phyloP scores from a whole-genome alignment of 2,797 vertebrate species.

The Chromobotia macracanthus region DNA sequence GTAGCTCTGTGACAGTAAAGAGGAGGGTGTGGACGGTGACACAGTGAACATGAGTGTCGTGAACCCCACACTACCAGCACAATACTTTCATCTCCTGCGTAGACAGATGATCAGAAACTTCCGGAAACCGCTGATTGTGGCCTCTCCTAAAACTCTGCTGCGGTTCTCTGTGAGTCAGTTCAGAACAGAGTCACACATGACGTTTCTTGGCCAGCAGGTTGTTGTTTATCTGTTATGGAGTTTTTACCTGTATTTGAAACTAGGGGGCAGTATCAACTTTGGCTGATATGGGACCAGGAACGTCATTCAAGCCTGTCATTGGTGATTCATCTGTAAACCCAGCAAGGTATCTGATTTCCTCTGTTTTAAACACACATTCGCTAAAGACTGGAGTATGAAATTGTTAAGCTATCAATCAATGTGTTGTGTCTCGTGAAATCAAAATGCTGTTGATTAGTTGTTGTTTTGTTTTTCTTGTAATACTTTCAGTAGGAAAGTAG shows the following conservation, averaged over 20 bases:
- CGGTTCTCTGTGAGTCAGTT: conserved; percentile 85
- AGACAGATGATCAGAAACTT: conserved; percentile 94
- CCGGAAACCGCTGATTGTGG: conserved; percentile 94
- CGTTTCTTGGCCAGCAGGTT: neutral
- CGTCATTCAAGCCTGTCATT: conserved; percentile 86
- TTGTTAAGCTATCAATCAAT: no score
- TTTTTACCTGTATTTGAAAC: conserved; percentile 20
- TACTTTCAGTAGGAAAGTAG: no score
- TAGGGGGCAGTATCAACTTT: conserved; percentile 93
- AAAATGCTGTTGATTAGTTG: no score
- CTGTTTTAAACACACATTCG: neutral
- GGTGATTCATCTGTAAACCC: conserved; percentile 84
- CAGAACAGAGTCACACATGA: neutral
- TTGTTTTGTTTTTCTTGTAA: no score
- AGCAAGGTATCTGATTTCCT: conserved; percentile 77
- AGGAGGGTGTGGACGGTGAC: conserved; percentile 92
- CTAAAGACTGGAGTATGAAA: no score
- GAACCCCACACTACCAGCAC: conserved; percentile 91
- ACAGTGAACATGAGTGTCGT: conserved; percentile 88
- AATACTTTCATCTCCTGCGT: conserved; percentile 90
- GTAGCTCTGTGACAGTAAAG: conserved; percentile 92
- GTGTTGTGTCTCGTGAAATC: no score
- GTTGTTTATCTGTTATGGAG: neutral
- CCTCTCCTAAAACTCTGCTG: conserved; percentile 91
- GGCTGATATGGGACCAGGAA: conserved; percentile 89